phyloP scores from a whole-genome alignment of 2,113 vertebrate species.

The Poicephalus gulielmi region DNA sequence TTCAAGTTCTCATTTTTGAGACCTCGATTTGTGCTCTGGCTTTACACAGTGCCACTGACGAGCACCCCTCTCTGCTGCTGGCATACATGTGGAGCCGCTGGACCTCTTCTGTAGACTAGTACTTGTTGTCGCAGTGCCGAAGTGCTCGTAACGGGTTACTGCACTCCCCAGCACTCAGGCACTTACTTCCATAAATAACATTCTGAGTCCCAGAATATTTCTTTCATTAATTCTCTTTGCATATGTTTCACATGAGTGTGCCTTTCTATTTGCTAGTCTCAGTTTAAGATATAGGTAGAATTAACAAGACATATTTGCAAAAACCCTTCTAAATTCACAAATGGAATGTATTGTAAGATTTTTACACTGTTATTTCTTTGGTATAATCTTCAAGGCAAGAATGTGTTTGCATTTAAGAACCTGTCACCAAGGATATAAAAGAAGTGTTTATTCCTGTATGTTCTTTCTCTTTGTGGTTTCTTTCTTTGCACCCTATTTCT shows the following conservation, averaged over 20 bases:
- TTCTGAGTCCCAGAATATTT: background rate
- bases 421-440: background rate
- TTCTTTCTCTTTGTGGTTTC: background rate
- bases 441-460: background rate
- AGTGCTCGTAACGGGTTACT: background rate
- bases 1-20: background rate
- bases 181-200: background rate
- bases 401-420: background rate
- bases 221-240: background rate
- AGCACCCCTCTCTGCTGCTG: background rate
- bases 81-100: fast-evolving
- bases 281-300: background rate
- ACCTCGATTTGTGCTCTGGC: background rate
- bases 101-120: background rate
- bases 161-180: background rate
- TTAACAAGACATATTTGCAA: background rate
- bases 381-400: background rate
- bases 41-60: background rate
- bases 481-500: background rate
- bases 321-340: background rate
- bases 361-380: background rate
- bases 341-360: background rate
- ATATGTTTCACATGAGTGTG: background rate
- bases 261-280: background rate
- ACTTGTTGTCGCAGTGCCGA: fast-evolving